Percentiles rank a stretch among this genome's conserved stretches.
Evolutionary conservation across 2,888 invertebrate species (phyloP).

Genomic region (Corbicula japonica): DNA sequence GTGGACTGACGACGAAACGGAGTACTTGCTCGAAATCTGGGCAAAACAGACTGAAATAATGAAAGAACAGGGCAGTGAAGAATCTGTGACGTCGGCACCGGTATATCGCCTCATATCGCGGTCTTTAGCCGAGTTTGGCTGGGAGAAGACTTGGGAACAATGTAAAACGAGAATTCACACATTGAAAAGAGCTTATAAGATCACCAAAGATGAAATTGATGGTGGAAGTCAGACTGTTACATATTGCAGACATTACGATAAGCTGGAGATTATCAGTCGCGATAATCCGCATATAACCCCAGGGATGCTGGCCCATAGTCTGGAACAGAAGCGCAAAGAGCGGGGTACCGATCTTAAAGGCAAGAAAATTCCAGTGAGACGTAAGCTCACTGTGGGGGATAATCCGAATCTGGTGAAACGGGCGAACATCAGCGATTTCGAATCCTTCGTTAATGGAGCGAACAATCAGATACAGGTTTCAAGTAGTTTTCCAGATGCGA

Average conservation of each 20-base stretch:
- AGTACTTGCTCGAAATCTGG: constrained; percentile 63
- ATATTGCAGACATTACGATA: constrained; percentile 62
- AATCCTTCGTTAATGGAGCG: background rate
- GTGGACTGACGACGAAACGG: constrained; percentile 63
- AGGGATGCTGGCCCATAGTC: constrained; percentile 41
- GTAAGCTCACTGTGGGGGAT: constrained; percentile 35
- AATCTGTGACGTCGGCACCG: constrained; percentile 52
- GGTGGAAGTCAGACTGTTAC: constrained; percentile 48
- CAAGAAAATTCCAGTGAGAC: constrained; percentile 30
- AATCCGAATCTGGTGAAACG: constrained; percentile 33
- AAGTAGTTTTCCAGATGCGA: no score
- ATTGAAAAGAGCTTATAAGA: constrained; percentile 60
- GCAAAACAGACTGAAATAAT: constrained; percentile 42
- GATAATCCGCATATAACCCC: constrained; percentile 50
- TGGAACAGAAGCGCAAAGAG: constrained; percentile 31
- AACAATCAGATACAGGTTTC: no score
- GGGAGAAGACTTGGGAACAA: constrained; percentile 61
- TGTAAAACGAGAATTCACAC: constrained; percentile 66
- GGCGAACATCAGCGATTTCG: background rate
- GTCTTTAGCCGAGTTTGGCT: constrained; percentile 50
- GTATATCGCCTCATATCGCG: constrained; percentile 58
- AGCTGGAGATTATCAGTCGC: constrained; percentile 53
- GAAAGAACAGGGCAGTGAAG: constrained; percentile 37
- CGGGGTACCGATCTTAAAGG: background rate
- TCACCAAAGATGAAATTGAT: constrained; percentile 59